Evolutionary conservation across 2,113 vertebrate species (phyloP), one percentile per base, ranked within the genome.

Genomic region (Seriola quinqueradiata): DNA sequence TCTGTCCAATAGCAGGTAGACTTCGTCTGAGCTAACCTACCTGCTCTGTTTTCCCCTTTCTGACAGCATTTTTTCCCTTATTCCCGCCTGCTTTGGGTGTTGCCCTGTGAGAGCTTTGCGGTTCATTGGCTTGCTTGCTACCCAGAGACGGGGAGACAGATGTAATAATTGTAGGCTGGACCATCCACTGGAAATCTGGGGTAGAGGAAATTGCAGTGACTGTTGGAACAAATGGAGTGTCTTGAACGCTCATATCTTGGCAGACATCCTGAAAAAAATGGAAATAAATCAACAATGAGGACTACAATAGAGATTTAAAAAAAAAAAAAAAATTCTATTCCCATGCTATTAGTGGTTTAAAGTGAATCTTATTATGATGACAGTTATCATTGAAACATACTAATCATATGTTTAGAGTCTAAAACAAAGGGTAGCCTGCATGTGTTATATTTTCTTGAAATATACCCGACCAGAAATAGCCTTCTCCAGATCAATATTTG

Each of bases 131-230:
- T 87, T 96, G 97, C 60, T 93, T 92, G 90, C 96, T 96, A 81
- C 94, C 94, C 93, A 95, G 96, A 81, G 97, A 97, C 8, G 95
- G 96, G 57, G 97, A 96, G 88, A 96, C 95, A 63, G 97, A 97
- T 75, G 96, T 96, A 86, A 97, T 96, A 57, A 97, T 93, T 44
- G 97, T 95, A 80, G 97, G 97, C 92, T 98, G 97, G 88, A 98
- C 97, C 95, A 98, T 96, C 97, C 97, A 98, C 93, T 97, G 97
- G 90, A 98, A 96, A 94, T 98, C 97, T 57, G 96, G 96, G 85
- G 96, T 97, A 67, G 96, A 97, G 63, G 97, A 97, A 90, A 98
- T 97, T 72, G 97, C 97, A 25, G 97, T 98, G 90, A 98, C 96
- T 21, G 97, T 98, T 36, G 97, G 97, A 76, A 97, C 95, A 92